Evolutionary conservation across 2,113 vertebrate species (phyloP).

Genomic region (Himantopus leucocephalus): DNA sequence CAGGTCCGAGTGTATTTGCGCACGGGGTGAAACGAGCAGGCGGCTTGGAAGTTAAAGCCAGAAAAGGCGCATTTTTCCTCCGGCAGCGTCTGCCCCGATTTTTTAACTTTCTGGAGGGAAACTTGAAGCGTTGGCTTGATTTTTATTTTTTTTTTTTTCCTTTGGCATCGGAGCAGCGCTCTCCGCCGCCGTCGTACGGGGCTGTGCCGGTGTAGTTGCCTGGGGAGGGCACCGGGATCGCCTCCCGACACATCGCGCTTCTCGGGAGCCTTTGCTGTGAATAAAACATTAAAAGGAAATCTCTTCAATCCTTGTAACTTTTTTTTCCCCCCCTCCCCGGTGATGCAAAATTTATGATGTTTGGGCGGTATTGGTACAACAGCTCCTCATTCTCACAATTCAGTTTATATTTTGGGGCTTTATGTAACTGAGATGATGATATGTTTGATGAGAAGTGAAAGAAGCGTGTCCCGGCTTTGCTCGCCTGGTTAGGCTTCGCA

Average conservation of each 20-base stretch:
- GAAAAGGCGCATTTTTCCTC: not conserved
- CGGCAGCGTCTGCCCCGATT: not conserved
- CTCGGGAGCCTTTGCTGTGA: not conserved
- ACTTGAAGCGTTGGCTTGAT: not conserved
- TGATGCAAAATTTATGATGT: constrained; percentile 33
- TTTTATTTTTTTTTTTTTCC: not conserved
- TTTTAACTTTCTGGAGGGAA: constrained; percentile 26
- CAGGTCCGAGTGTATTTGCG: fast-evolving
- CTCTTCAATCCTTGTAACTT: not conserved
- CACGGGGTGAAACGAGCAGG: not conserved
- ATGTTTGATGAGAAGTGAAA: not conserved
- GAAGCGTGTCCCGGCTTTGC: not conserved
- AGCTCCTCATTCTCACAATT: constrained; percentile 21
- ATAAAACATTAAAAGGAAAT: constrained; percentile 40
- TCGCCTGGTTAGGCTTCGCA: not conserved
- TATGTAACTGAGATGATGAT: constrained; percentile 7
- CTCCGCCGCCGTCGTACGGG: not conserved
- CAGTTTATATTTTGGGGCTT: constrained; percentile 35
- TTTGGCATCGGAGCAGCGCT: not conserved
- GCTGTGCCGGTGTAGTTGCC: not conserved
- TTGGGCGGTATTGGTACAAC: constrained; percentile 37
- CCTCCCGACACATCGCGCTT: not conserved
- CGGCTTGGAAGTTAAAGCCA: not conserved
- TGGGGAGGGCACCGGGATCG: not conserved
- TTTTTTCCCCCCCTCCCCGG: not conserved